Conservation (phyloP, 2,888 invertebrate species). For the Tetranychus piercei region DNA sequence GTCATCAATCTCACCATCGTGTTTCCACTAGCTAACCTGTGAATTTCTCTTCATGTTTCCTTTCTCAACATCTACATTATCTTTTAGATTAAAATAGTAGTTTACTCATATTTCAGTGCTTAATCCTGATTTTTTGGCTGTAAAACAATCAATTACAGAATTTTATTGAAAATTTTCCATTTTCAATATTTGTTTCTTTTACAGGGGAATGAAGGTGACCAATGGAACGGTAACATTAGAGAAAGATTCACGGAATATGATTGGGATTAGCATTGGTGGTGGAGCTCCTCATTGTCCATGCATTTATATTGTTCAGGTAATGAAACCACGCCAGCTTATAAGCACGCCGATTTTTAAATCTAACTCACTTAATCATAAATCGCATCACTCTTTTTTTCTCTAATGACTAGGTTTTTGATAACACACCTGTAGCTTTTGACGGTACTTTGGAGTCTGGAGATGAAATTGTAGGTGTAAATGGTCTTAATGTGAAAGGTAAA, state of each 20-base stretch:
- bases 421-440: constrained; percentile 80
- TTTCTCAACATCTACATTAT: neutral
- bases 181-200: neutral
- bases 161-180: neutral
- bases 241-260: constrained; percentile 75
- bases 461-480: constrained; percentile 84
- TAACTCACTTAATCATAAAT: neutral
- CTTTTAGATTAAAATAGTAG: too few species aligned
- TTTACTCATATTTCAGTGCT: neutral
- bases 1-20: neutral
- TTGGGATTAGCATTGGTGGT: constrained; percentile 91
- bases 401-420: constrained; percentile 61
- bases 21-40: neutral
- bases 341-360: neutral
- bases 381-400: neutral
- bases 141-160: too few species aligned
- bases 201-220: constrained; percentile 92
- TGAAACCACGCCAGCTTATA: neutral
- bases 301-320: constrained; percentile 84
- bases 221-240: constrained; percentile 72
- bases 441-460: constrained; percentile 90
- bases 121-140: neutral
- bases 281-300: constrained; percentile 89
- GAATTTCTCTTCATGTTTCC: neutral
- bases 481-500: constrained; percentile 70